Evolutionary conservation across 2,888 invertebrate genomes (phyloP).

Genomic region (Meteorus colon): DNA sequence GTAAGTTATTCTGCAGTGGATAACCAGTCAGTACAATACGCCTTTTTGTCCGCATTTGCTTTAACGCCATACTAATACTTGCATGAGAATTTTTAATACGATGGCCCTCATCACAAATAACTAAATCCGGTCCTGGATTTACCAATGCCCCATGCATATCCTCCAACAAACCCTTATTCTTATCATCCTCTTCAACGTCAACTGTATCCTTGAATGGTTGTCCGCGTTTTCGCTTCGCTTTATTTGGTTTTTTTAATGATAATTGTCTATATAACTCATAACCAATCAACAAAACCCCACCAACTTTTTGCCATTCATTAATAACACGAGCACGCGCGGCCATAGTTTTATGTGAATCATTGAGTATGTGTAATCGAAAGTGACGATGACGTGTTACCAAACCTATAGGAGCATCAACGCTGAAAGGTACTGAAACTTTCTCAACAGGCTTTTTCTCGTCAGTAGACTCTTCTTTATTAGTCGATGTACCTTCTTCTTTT

Average conservation of each 20-base stretch:
- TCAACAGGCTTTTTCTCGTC: slow-evolving; percentile 62
- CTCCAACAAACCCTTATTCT: slow-evolving; percentile 84
- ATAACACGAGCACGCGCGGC: slow-evolving; percentile 90
- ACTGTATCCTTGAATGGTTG: slow-evolving; percentile 75
- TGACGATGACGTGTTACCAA: slow-evolving; percentile 79
- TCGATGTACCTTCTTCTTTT: slow-evolving; percentile 56
- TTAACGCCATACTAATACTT: slow-evolving; percentile 94
- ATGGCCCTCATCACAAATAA: slow-evolving; percentile 98
- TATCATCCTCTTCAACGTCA: slow-evolving; percentile 77
- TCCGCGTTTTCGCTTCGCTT: slow-evolving; percentile 76
- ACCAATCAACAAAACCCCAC: slow-evolving; percentile 96
- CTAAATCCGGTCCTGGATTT: slow-evolving; percentile 93
- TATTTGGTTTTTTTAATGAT: slow-evolving; percentile 84
- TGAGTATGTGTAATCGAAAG: slow-evolving; percentile 92
- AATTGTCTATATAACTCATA: slow-evolving; percentile 96
- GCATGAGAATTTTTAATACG: slow-evolving; percentile 98
- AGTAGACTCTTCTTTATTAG: slow-evolving; percentile 53
- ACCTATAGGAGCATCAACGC: slow-evolving; percentile 66
- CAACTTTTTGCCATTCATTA: slow-evolving; percentile 88
- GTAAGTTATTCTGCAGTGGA: slow-evolving; percentile 96
- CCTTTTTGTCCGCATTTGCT: slow-evolving; percentile 94
- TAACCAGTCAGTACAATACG: slow-evolving; percentile 98
- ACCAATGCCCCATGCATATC: slow-evolving; percentile 90
- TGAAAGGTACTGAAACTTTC: slow-evolving; percentile 65
- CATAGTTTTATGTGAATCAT: slow-evolving; percentile 95